Conservation (phyloP, 2,888 invertebrate genomes). For the Octodonta nipae region DNA sequence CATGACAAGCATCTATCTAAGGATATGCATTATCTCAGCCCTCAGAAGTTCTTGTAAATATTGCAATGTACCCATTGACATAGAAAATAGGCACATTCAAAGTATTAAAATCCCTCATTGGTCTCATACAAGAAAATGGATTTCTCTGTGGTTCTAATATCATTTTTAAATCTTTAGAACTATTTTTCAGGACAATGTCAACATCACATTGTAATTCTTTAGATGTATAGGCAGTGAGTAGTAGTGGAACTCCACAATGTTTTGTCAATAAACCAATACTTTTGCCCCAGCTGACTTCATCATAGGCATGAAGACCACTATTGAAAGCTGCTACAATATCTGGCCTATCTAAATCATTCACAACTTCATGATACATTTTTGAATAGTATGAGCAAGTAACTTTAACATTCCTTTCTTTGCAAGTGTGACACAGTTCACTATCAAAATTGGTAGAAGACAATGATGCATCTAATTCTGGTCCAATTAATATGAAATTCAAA, state of each 20-base stretch:
- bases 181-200: conserved; percentile 9
- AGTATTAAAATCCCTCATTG: conserved; percentile 23
- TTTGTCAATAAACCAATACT: conserved; percentile 20
- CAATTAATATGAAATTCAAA: conserved; percentile 22
- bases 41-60: conserved; percentile 13
- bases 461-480: conserved; percentile 19
- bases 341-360: conserved; percentile 17
- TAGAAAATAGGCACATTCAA: conserved; percentile 22
- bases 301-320: conserved; percentile 27
- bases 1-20: too few relatives aligned
- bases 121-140: conserved; percentile 22
- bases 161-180: conserved; percentile 10
- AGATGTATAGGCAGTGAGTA: conserved; percentile 27
- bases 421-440: conserved; percentile 13
- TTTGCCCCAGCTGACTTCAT: conserved; percentile 22
- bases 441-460: conserved; percentile 5
- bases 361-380: conserved; percentile 23
- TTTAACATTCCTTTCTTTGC: conserved; percentile 11
- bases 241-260: conserved; percentile 17
- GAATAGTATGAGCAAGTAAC: conserved; percentile 11
- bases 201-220: conserved; percentile 25
- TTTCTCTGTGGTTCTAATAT: conserved; percentile 19
- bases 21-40: too few relatives aligned
- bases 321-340: conserved; percentile 28
- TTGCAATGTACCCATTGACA: conserved; percentile 22